These are phyloP conservation scores for Hyles vespertilio DNA, from an alignment of 1,140 invertebrate genomes.

Conservation along the genomic window DNA sequence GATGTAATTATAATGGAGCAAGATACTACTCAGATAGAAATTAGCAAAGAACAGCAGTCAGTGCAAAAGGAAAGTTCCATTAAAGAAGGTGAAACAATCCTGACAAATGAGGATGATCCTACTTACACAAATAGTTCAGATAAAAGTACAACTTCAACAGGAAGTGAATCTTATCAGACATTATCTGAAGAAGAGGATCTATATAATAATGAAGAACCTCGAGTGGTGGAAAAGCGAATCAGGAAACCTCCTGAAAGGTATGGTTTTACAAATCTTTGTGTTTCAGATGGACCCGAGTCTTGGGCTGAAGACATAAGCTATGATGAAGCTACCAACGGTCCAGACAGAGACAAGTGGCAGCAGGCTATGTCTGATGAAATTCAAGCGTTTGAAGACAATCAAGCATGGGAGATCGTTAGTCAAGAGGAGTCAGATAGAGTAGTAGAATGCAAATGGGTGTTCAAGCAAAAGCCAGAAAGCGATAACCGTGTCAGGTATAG, in stretches of 20 bases:
- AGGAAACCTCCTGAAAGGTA: too few species aligned
- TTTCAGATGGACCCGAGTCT: too few species aligned
- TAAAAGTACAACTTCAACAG: slow-evolving; percentile 3
- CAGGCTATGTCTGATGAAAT: slow-evolving; percentile 24
- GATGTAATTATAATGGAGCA: too few species aligned
- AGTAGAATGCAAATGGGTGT: slow-evolving; percentile 28
- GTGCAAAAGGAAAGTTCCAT: slow-evolving; percentile 6
- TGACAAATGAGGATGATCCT: background rate
- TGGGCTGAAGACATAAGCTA: slow-evolving; percentile 4
- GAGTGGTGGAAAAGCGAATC: slow-evolving; percentile 7
- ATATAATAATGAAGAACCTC: slow-evolving; percentile 15
- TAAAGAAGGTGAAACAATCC: background rate
- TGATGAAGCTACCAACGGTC: slow-evolving; percentile 11
- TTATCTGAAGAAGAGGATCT: slow-evolving; percentile 13
- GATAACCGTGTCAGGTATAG: slow-evolving; percentile 23
- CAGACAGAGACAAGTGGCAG: slow-evolving; percentile 7
- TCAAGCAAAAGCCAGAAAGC: slow-evolving; percentile 23
- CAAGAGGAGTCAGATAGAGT: slow-evolving; percentile 14
- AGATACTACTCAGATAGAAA: too few species aligned
- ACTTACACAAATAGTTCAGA: slow-evolving; percentile 4
- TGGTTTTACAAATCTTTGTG: too few species aligned
- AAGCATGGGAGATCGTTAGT: slow-evolving; percentile 19
- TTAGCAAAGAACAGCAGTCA: slow-evolving; percentile 8
- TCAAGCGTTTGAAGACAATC: slow-evolving; percentile 23
- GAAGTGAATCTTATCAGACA: slow-evolving; percentile 1